Conservation (phyloP, 2,113 vertebrate species). For the Larimichthys crocea region DNA sequence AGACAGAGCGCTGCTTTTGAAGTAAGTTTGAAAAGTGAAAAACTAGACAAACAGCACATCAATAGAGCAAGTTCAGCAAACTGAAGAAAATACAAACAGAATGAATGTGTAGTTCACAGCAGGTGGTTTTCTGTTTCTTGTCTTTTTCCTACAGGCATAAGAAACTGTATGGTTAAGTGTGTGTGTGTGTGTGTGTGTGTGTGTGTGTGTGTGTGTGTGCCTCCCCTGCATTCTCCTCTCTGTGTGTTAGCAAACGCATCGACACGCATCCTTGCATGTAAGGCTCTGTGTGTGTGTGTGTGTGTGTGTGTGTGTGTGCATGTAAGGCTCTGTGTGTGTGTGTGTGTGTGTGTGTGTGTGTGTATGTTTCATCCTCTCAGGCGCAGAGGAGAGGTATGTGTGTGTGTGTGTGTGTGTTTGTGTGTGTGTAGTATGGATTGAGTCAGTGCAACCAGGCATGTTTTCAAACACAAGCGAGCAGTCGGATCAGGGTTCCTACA, state of each 20-base stretch:
- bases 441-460: slow-evolving; percentile 79
- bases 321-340: slow-evolving; percentile 15
- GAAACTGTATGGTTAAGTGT: slow-evolving; percentile 33
- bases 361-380: slow-evolving; percentile 53
- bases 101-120: slow-evolving; percentile 76
- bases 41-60: slow-evolving; percentile 72
- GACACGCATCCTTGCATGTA: slow-evolving; percentile 52
- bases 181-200: slow-evolving; percentile 42
- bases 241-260: slow-evolving; percentile 48
- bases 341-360: slow-evolving; percentile 49
- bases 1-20: slow-evolving; percentile 61
- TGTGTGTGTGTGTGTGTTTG: slow-evolving; percentile 21
- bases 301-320: slow-evolving; percentile 25
- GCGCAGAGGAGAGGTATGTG: slow-evolving; percentile 18
- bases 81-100: slow-evolving; percentile 70
- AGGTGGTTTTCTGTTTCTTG: slow-evolving; percentile 65
- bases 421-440: slow-evolving; percentile 74
- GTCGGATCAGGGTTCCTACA: slow-evolving; percentile 63
- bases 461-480: slow-evolving; percentile 62
- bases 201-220: slow-evolving; percentile 18
- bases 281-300: slow-evolving; percentile 11
- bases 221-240: slow-evolving; percentile 28
- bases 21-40: slow-evolving; percentile 70
- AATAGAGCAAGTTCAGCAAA: slow-evolving; percentile 71
- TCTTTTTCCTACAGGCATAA: slow-evolving; percentile 74